Evolutionary conservation across 2,797 vertebrate genomes (phyloP), one percentile per base, ranked within the genome.

Genomic region (Cheirogaleus major): DNA sequence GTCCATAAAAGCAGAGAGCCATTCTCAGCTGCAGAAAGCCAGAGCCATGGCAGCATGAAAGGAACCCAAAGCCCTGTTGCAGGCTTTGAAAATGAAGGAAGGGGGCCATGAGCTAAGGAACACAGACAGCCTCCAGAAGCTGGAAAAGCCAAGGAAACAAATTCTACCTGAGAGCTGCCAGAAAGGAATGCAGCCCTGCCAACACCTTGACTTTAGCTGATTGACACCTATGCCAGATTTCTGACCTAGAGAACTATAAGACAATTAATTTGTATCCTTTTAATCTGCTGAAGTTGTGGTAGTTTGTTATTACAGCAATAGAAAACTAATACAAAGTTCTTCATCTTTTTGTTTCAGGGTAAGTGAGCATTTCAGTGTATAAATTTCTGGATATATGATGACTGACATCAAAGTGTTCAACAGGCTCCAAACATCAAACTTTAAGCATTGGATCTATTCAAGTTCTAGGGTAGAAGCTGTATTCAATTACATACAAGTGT

Each of bases 341-440:
- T 83, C 10, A 80, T 41, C 15, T 35, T 92, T 89, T 48, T 45
- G 48, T 63, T 67, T 93, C 18, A 27, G n/a, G 13, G 27, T 14
- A 69, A 94, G 57, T 23, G 27, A 69, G n/a, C 8, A 65, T 18
- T 52, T 87, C 0, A 0, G 55, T 41, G n/a, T 76, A 23, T 84
- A 59, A 11, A 23, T 85, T 94, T 96, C 61, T 55, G 35, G 52
- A 45, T 72, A 25, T 72, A 22, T 73, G 25, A 78, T 91, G n/a
- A 32, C 45, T 12, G 63, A 76, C 4, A 25, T 27, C 38, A 69
- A 83, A 55, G 6, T 67, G 30, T 17, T 67, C 52, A 45, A 9
- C 1, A 35, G 70, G 25, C 25, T 32, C 27, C 48, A 67, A 50
- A 69, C 1, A 55, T 48, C 35, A 41, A 27, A 59, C 23, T 67